Conservation (phyloP, 2,888 invertebrate species). For the Shargacucullia verbasci region DNA sequence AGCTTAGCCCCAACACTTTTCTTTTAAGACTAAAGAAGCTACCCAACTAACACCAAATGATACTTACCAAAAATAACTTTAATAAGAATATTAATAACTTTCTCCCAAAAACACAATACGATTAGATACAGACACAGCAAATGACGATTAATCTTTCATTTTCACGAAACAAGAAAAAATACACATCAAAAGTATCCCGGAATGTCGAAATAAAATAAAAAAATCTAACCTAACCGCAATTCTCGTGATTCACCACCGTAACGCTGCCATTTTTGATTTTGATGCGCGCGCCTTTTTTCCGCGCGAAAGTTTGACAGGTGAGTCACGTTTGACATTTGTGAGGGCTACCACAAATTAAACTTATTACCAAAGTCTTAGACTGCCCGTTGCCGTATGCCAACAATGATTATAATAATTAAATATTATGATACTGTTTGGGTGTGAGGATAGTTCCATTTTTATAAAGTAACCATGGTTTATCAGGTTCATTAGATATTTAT, state of each 20-base stretch:
- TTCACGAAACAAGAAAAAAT: slow-evolving; percentile 36
- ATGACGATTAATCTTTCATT: slow-evolving; percentile 45
- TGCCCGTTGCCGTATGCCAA: neutral
- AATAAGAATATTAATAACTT: slow-evolving; percentile 37
- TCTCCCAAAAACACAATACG: slow-evolving; percentile 30
- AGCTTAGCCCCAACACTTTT: too few relatives aligned
- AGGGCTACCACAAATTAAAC: slow-evolving; percentile 38
- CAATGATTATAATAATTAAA: too few relatives aligned
- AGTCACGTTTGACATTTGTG: slow-evolving; percentile 67
- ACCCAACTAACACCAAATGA: neutral
- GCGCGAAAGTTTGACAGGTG: slow-evolving; percentile 83
- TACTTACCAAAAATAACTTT: neutral
- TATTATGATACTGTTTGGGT: too few relatives aligned
- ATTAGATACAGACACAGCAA: slow-evolving; percentile 31
- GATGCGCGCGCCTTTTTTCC: slow-evolving; percentile 57
- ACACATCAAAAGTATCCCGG: slow-evolving; percentile 35
- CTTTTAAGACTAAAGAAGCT: neutral
- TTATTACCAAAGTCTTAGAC: neutral
- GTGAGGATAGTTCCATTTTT: too few relatives aligned
- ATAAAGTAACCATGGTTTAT: too few relatives aligned
- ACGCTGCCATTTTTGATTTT: slow-evolving; percentile 64
- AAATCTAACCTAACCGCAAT: slow-evolving; percentile 42
- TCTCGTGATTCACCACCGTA: slow-evolving; percentile 53
- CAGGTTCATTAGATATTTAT: neutral
- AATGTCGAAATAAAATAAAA: slow-evolving; percentile 40